These are phyloP conservation scores for Pantala flavescens DNA, from an alignment of 1,140 invertebrate genomes.

Conservation along the genomic window DNA sequence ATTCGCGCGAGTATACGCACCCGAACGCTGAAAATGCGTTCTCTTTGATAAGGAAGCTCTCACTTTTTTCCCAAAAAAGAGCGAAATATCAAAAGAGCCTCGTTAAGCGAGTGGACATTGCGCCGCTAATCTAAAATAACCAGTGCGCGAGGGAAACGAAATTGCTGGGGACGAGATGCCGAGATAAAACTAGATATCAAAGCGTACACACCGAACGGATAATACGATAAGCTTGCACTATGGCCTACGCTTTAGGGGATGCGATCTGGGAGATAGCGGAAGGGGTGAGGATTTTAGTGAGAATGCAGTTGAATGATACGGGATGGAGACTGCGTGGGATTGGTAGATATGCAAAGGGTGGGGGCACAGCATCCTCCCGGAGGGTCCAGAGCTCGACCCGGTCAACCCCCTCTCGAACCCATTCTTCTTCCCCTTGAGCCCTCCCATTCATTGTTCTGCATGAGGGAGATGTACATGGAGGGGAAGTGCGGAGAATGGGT, in stretches of 20 bases:
- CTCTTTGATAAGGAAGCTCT: too few relatives aligned
- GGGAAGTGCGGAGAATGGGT: neutral
- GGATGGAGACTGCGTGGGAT: neutral
- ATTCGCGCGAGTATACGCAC: too few relatives aligned
- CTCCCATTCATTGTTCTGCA: slow-evolving; percentile 8
- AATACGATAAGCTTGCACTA: neutral
- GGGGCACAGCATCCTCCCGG: neutral
- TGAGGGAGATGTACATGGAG: neutral
- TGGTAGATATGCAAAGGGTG: slow-evolving; percentile 4
- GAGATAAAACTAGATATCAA: slow-evolving; percentile 8
- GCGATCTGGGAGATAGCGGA: neutral
- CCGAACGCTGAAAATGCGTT: too few relatives aligned
- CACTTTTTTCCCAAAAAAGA: too few relatives aligned
- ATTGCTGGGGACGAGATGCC: neutral
- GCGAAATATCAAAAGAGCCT: too few relatives aligned
- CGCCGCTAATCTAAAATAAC: too few relatives aligned
- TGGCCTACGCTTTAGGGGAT: neutral
- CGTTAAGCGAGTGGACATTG: too few relatives aligned
- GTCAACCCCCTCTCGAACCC: neutral
- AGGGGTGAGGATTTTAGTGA: neutral
- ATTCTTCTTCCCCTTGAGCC: slow-evolving; percentile 2
- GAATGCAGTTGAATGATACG: neutral
- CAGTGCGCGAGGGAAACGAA: neutral
- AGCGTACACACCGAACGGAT: neutral
- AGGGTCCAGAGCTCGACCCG: neutral